Base-by-base conservation (phyloP, 2,113 vertebrate species). In the Gymnorhina tibicen region DNA sequence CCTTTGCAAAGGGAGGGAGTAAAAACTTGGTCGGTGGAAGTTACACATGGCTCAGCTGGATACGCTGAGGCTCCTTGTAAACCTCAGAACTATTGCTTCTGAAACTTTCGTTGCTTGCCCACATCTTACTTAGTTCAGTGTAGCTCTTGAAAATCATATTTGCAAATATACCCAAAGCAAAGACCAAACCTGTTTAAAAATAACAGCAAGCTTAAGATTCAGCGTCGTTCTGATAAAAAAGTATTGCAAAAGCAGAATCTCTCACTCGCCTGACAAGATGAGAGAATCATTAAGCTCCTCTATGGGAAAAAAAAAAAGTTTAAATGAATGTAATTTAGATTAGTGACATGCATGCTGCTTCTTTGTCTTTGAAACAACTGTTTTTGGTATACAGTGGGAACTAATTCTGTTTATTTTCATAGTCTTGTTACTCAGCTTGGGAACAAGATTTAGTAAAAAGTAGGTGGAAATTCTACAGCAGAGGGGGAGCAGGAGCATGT, bases 1-100 rank as follows among this genome's bases (percentile, higher is more conserved):
- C 21, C 53, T 70, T 82, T 63, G 82, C 30, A 52, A 75, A 87
- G 0, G 0, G 19, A 46, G 6, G 4, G 11, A 63, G 13, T 59
- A 13, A 56, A 67, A 39, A 27, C 44, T 37, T 47, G 28, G 18
- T 46, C 17, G 27, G 7, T 80, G 26, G 24, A 70, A 78, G 52
- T 67, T 81, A 9, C 28, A 23, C 2, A 1, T 13, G 11, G 20
- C 35, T 85, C 10, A 39, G 0, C 16, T 52, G 35, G 22, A 3
- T 86, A 7, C 15, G 59, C 22, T 70, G 50, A 59, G 33, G 19
- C 39, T 59, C 13, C 52, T 42, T 49, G 24, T 59, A 24, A 85
- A 33, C 35, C 28, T 80, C 60, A 39, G 75, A 23, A 1, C 0
- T 39, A 10, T 47, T 68, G 16, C 7, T 52, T 3, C 33, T n/a